Conservation (phyloP, 2,797 vertebrate genomes). For the Premnoplex brunnescens region DNA sequence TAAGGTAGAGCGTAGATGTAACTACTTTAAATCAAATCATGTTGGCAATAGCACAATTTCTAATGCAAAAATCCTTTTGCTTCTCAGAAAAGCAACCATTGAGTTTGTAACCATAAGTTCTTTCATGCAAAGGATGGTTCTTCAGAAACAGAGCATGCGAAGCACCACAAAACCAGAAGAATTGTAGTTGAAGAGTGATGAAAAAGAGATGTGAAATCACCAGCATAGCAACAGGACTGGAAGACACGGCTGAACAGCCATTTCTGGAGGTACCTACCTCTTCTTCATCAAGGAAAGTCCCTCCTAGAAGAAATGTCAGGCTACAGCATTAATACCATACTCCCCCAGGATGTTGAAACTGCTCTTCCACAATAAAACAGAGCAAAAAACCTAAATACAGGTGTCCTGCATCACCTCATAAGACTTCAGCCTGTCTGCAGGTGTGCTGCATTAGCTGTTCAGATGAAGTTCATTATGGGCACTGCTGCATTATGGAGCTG, state of each 20-base stretch:
- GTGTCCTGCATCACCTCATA: background rate
- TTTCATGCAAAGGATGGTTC: background rate
- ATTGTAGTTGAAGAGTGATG: background rate
- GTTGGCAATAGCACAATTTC: background rate
- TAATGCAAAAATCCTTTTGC: background rate
- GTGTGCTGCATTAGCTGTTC: background rate
- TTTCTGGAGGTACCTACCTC: background rate
- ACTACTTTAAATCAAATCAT: background rate
- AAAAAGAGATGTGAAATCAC: background rate
- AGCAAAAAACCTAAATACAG: background rate
- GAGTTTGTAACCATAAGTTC: background rate
- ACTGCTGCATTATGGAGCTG: background rate
- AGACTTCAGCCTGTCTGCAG: background rate
- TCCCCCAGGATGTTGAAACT: background rate
- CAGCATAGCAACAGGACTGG: background rate
- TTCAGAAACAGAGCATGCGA: background rate
- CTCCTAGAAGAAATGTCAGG: background rate
- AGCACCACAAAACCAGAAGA: background rate
- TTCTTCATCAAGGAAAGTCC: background rate
- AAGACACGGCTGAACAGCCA: background rate
- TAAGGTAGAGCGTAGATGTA: background rate
- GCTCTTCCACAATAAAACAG: background rate
- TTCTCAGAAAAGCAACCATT: background rate
- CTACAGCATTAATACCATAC: background rate
- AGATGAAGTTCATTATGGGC: background rate